These are phyloP conservation scores for Myxocyprinus asiaticus DNA, from an alignment of 2,113 vertebrate genomes.

Conservation along the genomic window DNA sequence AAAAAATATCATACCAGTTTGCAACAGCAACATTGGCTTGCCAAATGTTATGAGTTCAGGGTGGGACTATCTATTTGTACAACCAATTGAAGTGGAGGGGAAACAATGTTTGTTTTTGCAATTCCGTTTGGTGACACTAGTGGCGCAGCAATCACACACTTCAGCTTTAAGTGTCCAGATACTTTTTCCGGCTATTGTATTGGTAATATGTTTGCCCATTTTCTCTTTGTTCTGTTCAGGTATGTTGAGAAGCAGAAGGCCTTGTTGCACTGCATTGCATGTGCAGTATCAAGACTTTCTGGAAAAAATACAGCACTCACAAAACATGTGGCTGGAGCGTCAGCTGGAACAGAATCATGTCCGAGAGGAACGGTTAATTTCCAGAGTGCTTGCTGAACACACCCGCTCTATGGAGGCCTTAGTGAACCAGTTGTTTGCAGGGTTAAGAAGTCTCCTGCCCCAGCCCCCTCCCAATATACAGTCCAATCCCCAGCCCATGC, in stretches of 20 bases:
- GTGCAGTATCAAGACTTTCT: constrained; percentile 19
- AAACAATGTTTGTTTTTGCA: too few relatives aligned
- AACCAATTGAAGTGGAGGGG: too few relatives aligned
- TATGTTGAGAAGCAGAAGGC: neutral
- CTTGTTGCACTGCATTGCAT: neutral
- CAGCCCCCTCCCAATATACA: neutral
- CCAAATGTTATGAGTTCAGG: too few relatives aligned
- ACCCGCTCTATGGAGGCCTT: constrained; percentile 22
- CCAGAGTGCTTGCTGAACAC: constrained; percentile 20
- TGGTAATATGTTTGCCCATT: too few relatives aligned
- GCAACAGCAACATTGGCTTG: too few relatives aligned
- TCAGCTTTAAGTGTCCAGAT: too few relatives aligned
- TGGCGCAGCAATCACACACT: too few relatives aligned
- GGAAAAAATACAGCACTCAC: constrained; percentile 17
- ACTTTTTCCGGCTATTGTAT: too few relatives aligned
- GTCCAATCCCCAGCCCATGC: neutral
- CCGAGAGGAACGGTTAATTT: constrained; percentile 22
- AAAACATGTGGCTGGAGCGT: constrained; percentile 20
- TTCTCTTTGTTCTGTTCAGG: neutral
- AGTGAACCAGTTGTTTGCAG: constrained; percentile 18
- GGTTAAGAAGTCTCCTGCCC: constrained; percentile 29
- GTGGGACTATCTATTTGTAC: too few relatives aligned
- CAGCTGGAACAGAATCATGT: constrained; percentile 12
- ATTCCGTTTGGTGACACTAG: too few relatives aligned
- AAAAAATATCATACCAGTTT: too few relatives aligned